Base-by-base conservation (phyloP, 1,140 invertebrate genomes). In the Tetramorium alpestre region DNA sequence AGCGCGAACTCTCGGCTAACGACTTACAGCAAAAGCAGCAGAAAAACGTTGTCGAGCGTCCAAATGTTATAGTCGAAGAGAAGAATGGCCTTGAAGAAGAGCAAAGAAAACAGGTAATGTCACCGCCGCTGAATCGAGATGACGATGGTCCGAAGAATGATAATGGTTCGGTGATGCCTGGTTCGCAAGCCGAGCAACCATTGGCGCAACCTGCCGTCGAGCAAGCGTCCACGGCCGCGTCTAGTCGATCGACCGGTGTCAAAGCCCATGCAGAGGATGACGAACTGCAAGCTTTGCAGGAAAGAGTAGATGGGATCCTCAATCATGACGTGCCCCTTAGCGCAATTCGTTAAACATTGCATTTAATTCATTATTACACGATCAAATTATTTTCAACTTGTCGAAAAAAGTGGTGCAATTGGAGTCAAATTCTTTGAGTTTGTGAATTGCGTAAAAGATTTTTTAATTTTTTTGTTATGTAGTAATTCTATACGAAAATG, bases 231-330 rank as follows among this genome's bases (percentile, higher is more conserved):
- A 62, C 33, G 2, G 33, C 6, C 1, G 49, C 11, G 13, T 41
- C 51, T 44, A 22, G 11, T 33, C 44, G 18, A 22, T 11, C 56
- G 3, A 44, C 18, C 5, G 44, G 51, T 70, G 44, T 47, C 7
- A 85, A 81, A 64, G n/a, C n/a, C 7, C 80, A n/a, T 18, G 38
- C 13, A 13, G 58, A 65, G 0, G 58, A 84, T 16, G 72, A 88
- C 11, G 86, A 88, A 33, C 38, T 90, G 16, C 88, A 91, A 5
- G 70, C 49, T 49, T 56, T 85, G 8, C 77, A 90, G 47, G 81
- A 89, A 11, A 91, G 69, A 41, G 41, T 87, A n/a, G 65, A 85
- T 41, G 89, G 86, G 0, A 88, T 91, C 13, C 33, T 88, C 3
- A 85, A 70, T 60, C 62, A 86, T 22, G 75, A 73, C 7, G 4